Base-by-base conservation (phyloP, 2,888 invertebrate genomes). In the Cephus spinipes region DNA sequence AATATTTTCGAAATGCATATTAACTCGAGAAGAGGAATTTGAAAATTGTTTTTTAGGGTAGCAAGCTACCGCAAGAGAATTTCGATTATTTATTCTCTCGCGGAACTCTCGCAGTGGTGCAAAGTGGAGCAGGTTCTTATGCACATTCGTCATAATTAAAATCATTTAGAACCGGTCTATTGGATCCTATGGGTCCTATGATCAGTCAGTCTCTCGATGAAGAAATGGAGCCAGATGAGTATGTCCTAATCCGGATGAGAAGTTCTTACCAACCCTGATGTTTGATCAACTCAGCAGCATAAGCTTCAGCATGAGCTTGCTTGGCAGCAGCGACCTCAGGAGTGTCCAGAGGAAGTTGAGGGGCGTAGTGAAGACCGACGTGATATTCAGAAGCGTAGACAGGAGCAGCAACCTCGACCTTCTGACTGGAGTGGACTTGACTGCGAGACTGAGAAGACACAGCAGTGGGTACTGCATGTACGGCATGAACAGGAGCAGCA, bases 391-490 rank as follows among this genome's bases (percentile, higher is more conserved):
- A 12, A 35, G 55, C 73, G 33, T 76, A 33, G 74, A 74, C 35
- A 23, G 77, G 69, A 69, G 73, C 68, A 30, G 33, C 15, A 35
- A 69, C 33, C 55, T 75, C 75, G 3, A 77, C 34, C 11, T 32
- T 68, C 12, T 77, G 69, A 31, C 77, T 69, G 30, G 77, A 77
- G 40, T 79, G 79, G 32, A 74, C 30, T 71, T 74, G 73, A 68
- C 69, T n/a, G 30, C 79, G 73, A 23, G 77, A 74, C 32, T 91
- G 88, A 2, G 90, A 90, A 71, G 82, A 78, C 32, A 85, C 76
- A 30, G 92, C 88, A 1, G 91, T 91, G 79, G 91, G 90, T n/a
- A 87, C 81, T 73, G 83, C 80, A 76, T 82, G 81, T 77, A 87
- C 83, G 77, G 84, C 85, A 34, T 80, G 79, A 69, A 69, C 11